A percentile compares a stretch with the other conserved stretches of the same genome.
Conservation (phyloP, 2,888 invertebrate species). For the Amphipyra berbera region DNA sequence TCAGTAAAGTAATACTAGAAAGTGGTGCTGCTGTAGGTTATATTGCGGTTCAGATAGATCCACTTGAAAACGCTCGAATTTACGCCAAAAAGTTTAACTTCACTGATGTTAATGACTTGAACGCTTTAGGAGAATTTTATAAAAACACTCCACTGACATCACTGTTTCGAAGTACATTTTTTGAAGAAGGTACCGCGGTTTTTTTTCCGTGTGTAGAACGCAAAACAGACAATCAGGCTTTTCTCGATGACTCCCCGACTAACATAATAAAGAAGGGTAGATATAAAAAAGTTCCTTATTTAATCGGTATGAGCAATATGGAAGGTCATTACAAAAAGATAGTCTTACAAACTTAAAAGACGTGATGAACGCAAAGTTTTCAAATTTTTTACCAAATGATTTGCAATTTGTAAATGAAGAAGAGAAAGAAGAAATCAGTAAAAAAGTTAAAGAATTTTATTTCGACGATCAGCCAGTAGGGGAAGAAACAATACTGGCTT, state of each 20-base stretch:
- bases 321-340: constrained; percentile 27
- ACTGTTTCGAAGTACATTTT: constrained; percentile 37
- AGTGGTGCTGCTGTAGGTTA: constrained; percentile 62
- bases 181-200: constrained; percentile 8
- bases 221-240: background rate
- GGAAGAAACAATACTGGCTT: constrained; percentile 49
- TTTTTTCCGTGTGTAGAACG: constrained; percentile 43
- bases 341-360: constrained; percentile 45
- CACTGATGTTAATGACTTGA: constrained; percentile 55
- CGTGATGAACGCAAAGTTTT: constrained; percentile 66
- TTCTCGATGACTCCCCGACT: constrained; percentile 28
- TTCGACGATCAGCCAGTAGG: constrained; percentile 63
- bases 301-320: constrained; percentile 37
- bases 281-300: constrained; percentile 40
- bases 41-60: constrained; percentile 63
- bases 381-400: constrained; percentile 67
- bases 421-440: constrained; percentile 59
- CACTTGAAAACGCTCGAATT: constrained; percentile 65
- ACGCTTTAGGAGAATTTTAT: constrained; percentile 62
- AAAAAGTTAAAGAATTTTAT: constrained; percentile 65
- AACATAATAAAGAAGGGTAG: constrained; percentile 32
- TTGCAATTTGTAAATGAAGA: constrained; percentile 61
- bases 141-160: constrained; percentile 48
- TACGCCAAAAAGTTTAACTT: constrained; percentile 64
- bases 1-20: constrained; percentile 68